phyloP scores from a whole-genome alignment of 1,140 invertebrate species.

The Apis cerana region DNA sequence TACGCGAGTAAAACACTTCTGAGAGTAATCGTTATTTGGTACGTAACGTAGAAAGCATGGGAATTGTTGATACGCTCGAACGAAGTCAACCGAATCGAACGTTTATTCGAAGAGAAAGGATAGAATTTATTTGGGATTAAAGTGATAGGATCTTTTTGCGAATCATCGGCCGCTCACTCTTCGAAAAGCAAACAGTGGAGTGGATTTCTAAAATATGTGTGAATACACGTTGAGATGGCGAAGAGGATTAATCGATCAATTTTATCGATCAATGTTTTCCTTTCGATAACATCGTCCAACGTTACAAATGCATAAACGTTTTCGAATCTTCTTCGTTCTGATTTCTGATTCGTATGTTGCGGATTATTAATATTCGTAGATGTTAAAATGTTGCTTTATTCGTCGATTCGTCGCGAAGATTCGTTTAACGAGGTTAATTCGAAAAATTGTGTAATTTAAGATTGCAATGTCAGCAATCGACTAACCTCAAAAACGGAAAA shows the following conservation, averaged over 20 bases:
- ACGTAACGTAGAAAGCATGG: conserved; percentile 67
- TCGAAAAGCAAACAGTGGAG: not conserved
- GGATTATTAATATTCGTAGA: not conserved
- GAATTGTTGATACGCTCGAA: conserved; percentile 43
- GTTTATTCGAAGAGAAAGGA: conserved; percentile 1
- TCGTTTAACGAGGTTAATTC: not conserved
- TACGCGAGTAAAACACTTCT: conserved; percentile 5
- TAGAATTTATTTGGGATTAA: not conserved
- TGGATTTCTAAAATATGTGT: not conserved
- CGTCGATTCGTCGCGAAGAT: not conserved
- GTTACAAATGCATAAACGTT: not conserved
- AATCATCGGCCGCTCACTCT: not conserved
- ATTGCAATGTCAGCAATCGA: conserved; percentile 14
- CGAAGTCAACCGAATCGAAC: not conserved
- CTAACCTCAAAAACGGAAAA: conserved; percentile 12
- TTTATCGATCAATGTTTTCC: not conserved
- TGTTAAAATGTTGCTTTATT: not conserved
- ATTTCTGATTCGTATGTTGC: not conserved
- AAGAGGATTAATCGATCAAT: not conserved
- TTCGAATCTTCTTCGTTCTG: not conserved
- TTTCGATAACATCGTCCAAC: not conserved
- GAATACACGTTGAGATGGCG: not conserved
- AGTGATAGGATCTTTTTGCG: not conserved
- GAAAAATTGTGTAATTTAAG: conserved; percentile 1
- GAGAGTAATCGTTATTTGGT: conserved; percentile 53